These are phyloP conservation scores for Onychomys arenicola DNA, from an alignment of 2,797 vertebrate species.

Conservation along the genomic window DNA sequence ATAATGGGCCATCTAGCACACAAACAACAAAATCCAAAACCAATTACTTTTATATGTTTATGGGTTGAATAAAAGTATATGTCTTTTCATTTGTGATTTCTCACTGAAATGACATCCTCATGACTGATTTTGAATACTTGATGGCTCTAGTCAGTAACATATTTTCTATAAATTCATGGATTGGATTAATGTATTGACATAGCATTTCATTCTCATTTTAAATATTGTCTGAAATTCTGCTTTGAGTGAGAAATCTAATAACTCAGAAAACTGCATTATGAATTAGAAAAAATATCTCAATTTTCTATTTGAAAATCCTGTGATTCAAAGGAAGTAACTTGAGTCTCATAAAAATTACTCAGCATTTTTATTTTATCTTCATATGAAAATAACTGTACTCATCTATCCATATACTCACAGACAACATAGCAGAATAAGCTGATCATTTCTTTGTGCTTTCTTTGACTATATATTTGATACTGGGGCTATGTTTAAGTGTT, in stretches of 20 bases:
- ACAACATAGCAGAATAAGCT: neutral
- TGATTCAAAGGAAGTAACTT: neutral
- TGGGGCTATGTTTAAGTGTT: neutral
- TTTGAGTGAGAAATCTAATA: conserved; percentile 75
- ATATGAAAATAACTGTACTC: neutral
- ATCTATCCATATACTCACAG: neutral
- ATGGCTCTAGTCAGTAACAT: conserved; percentile 31
- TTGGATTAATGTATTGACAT: conserved; percentile 72
- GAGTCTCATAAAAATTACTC: neutral
- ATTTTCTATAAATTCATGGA: conserved; percentile 73
- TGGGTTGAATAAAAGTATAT: conserved; percentile 12
- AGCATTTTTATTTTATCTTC: neutral
- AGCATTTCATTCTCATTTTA: conserved; percentile 29
- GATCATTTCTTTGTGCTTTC: neutral
- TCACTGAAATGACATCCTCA: conserved; percentile 42
- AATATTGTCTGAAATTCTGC: conserved; percentile 60
- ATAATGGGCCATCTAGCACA: neutral
- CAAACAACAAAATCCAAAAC: neutral
- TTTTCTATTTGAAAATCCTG: neutral
- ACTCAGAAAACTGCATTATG: conserved; percentile 54
- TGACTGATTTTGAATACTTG: conserved; percentile 10
- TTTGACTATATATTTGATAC: neutral
- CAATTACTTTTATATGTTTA: neutral
- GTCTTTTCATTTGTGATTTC: neutral
- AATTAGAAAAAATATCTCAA: conserved; percentile 5